Evolutionary conservation across 2,113 vertebrate species (phyloP).

Genomic region (Oxygymnocypris stewartii): DNA sequence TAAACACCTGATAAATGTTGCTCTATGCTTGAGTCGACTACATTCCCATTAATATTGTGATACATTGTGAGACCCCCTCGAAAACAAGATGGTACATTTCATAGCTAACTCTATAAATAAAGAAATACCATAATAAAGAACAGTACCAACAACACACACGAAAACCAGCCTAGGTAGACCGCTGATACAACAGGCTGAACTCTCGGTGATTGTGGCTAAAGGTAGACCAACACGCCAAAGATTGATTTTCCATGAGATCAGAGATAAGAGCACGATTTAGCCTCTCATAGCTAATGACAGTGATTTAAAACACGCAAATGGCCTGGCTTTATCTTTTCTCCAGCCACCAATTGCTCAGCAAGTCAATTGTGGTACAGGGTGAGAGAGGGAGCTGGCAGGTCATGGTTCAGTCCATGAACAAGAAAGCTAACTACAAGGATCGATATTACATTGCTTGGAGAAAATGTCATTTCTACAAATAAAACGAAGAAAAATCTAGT

Average conservation of each 20-base stretch:
- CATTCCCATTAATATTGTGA: not conserved
- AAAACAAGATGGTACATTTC: not conserved
- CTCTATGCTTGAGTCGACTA: not conserved
- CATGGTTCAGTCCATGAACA: not conserved
- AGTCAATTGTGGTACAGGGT: not conserved
- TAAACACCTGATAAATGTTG: not conserved
- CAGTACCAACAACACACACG: not conserved
- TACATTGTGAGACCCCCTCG: no score
- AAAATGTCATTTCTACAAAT: not conserved
- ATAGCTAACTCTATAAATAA: not conserved
- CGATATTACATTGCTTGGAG: not conserved
- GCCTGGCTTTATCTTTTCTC: not conserved
- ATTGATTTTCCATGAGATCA: constrained; percentile 30
- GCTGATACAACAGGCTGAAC: not conserved
- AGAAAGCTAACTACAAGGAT: not conserved
- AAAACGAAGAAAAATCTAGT: not conserved
- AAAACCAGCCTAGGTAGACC: not conserved
- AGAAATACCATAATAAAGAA: not conserved
- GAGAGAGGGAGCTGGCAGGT: not conserved
- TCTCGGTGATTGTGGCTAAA: not conserved
- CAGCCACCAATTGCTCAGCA: not conserved
- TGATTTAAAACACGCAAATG: constrained; percentile 26
- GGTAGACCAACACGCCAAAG: not conserved
- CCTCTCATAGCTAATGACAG: constrained; percentile 21
- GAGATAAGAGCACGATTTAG: not conserved